These are phyloP conservation scores for Heliconius congener DNA, from an alignment of 1,140 invertebrate species.

Conservation along the genomic window DNA sequence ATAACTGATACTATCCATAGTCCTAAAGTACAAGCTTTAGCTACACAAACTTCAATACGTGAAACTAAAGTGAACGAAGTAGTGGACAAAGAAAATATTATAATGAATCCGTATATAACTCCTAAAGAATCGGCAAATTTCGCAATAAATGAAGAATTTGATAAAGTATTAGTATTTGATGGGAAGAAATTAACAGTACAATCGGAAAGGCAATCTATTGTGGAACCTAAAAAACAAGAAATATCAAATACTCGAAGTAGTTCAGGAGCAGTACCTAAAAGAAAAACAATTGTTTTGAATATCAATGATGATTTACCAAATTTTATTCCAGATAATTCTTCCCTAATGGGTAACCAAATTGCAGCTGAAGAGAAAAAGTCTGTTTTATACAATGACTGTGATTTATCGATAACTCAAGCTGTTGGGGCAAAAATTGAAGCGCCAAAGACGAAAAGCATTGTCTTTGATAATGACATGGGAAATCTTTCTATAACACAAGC, in stretches of 20 bases:
- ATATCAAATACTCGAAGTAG: background rate
- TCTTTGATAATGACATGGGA: slow-evolving; percentile 40
- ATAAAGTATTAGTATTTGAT: slow-evolving; percentile 71
- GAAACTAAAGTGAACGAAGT: slow-evolving; percentile 17
- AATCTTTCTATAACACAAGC: slow-evolving; percentile 50
- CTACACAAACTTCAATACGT: slow-evolving; percentile 37
- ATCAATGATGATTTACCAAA: slow-evolving; percentile 63
- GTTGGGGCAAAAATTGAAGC: slow-evolving; percentile 32
- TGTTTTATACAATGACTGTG: slow-evolving; percentile 39
- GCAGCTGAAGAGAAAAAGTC: slow-evolving; percentile 23
- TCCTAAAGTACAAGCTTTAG: slow-evolving; percentile 57
- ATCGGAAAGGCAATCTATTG: slow-evolving; percentile 44
- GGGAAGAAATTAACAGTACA: slow-evolving; percentile 63
- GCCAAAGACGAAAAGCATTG: slow-evolving; percentile 40
- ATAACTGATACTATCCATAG: slow-evolving; percentile 63
- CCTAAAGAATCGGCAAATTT: slow-evolving; percentile 59
- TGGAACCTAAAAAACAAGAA: slow-evolving; percentile 16
- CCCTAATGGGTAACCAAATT: background rate
- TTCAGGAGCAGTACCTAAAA: slow-evolving; percentile 34
- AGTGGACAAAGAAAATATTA: slow-evolving; percentile 70
- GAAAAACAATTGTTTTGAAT: slow-evolving; percentile 61
- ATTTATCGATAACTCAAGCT: slow-evolving; percentile 49
- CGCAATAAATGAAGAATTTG: slow-evolving; percentile 52
- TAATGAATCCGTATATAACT: slow-evolving; percentile 58
- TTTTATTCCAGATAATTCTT: slow-evolving; percentile 30